Conservation (phyloP, 1,140 invertebrate genomes). For the Oncopodura yosiiana region DNA sequence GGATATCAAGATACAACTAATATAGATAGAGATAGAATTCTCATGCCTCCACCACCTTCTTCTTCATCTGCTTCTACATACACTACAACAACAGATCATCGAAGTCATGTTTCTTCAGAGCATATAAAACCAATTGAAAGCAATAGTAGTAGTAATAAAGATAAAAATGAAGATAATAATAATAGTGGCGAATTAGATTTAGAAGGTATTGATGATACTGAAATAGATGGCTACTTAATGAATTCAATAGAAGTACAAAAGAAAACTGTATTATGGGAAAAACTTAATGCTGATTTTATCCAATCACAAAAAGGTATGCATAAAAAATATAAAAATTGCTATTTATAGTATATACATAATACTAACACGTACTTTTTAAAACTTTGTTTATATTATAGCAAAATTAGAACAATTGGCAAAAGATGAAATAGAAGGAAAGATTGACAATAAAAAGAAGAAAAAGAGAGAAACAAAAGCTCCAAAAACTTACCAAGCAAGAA, state of each 20-base stretch:
- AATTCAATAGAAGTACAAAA: constrained; percentile 62
- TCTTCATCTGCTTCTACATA: background rate
- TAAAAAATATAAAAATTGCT: background rate
- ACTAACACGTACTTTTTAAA: constrained; percentile 22
- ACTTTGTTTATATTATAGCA: constrained; percentile 44
- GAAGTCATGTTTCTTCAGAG: background rate
- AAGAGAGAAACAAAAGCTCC: constrained; percentile 50
- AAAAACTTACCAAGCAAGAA: constrained; percentile 52
- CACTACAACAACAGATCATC: background rate
- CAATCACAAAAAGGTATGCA: constrained; percentile 63
- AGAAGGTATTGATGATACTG: constrained; percentile 73
- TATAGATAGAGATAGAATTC: constrained; percentile 29
- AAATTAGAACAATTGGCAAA: constrained; percentile 65
- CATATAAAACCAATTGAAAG: constrained; percentile 31
- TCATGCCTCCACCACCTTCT: constrained; percentile 36
- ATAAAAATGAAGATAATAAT: constrained; percentile 35
- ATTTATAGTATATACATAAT: constrained; percentile 29
- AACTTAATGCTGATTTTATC: constrained; percentile 72
- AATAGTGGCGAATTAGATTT: constrained; percentile 60
- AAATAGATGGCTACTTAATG: constrained; percentile 80
- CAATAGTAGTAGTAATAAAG: constrained; percentile 40
- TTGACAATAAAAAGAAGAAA: constrained; percentile 56
- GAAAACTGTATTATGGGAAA: constrained; percentile 75
- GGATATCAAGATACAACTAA: background rate
- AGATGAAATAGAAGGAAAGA: constrained; percentile 67